These are phyloP conservation scores for Volucella zonaria DNA, from an alignment of 2,888 invertebrate genomes.

Conservation along the genomic window DNA sequence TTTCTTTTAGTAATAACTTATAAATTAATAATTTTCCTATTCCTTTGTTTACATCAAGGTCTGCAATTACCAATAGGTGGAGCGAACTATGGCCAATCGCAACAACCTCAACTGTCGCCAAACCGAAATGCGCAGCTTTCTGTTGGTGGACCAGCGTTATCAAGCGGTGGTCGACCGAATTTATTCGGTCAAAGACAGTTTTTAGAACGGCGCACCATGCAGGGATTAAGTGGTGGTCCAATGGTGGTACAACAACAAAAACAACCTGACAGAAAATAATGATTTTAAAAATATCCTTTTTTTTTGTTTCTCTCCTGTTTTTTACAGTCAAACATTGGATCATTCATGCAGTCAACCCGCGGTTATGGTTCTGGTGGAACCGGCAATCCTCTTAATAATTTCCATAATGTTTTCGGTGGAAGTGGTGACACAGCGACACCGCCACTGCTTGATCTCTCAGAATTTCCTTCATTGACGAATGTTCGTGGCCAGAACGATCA, in stretches of 20 bases:
- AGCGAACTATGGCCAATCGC: constrained; percentile 83
- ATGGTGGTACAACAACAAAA: constrained; percentile 78
- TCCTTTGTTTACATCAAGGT: constrained; percentile 28
- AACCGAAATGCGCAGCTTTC: constrained; percentile 84
- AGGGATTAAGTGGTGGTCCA: constrained; percentile 82
- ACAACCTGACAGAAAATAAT: neutral
- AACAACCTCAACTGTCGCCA: constrained; percentile 85
- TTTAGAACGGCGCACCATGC: constrained; percentile 88
- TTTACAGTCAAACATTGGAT: constrained; percentile 85
- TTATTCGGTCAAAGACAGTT: constrained; percentile 92
- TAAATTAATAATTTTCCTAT: constrained; percentile 1
- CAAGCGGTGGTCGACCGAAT: constrained; percentile 84
- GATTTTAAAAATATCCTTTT: constrained; percentile 27
- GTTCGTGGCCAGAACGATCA: constrained; percentile 92
- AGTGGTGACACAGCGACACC: constrained; percentile 91
- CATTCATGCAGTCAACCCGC: constrained; percentile 85
- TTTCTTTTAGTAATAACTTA: neutral
- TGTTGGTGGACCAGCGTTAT: constrained; percentile 85
- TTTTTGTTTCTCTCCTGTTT: neutral
- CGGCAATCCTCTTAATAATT: constrained; percentile 87
- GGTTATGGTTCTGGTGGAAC: constrained; percentile 86
- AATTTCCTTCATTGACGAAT: constrained; percentile 94
- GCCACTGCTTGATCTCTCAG: constrained; percentile 94
- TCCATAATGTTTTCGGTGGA: constrained; percentile 92
- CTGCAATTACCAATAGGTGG: constrained; percentile 78